These are phyloP conservation scores for Mimas tiliae DNA, from an alignment of 2,888 invertebrate genomes.

Conservation along the genomic window DNA sequence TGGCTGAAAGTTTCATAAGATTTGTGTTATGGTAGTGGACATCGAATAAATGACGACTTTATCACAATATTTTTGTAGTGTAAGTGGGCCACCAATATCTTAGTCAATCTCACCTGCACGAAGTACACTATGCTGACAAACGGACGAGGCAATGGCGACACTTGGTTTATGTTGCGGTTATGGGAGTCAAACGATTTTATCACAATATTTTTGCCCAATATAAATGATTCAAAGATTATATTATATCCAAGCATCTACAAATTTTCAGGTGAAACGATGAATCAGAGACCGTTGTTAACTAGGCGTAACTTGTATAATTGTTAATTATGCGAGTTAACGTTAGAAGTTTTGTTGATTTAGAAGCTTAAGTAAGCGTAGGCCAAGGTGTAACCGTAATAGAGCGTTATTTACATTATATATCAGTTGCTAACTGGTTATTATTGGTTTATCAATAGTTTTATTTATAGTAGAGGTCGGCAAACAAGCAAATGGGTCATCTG, in stretches of 20 bases:
- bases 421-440: not conserved
- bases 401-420: not conserved
- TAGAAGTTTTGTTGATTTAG: slow-evolving; percentile 16
- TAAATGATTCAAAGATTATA: not conserved
- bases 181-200: no score
- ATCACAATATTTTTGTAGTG: no score
- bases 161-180: no score
- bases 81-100: no score
- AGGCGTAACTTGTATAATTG: slow-evolving; percentile 12
- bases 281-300: slow-evolving; percentile 15
- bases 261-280: not conserved
- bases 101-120: no score
- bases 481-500: no score
- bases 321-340: slow-evolving; percentile 17
- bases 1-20: no score
- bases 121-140: no score
- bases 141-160: no score
- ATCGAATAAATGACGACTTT: no score
- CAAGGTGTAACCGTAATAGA: not conserved
- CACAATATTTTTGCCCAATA: not conserved
- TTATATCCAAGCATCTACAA: not conserved
- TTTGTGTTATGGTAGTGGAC: no score
- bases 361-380: slow-evolving; percentile 7
- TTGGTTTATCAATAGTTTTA: not conserved
- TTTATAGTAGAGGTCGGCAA: no score